Conservation (phyloP, 2,888 invertebrate genomes). For the Drosophila testacea region DNA sequence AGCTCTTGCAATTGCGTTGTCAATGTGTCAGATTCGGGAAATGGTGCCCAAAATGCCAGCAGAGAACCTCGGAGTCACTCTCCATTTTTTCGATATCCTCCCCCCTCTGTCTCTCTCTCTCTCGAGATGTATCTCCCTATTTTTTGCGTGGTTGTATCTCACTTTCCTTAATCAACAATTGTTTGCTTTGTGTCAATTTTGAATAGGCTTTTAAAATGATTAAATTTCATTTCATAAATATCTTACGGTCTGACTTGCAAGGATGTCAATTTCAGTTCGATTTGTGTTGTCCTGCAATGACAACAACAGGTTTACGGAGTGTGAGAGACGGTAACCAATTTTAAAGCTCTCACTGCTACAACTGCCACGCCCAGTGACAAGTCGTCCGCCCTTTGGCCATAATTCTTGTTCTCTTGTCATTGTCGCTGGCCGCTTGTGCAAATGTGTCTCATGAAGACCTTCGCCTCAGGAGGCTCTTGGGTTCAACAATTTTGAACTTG, state of each 20-base stretch:
- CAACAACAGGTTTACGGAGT: constrained; percentile 25
- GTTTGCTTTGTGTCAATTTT: constrained; percentile 62
- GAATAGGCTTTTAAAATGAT: constrained; percentile 75
- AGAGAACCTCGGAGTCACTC: too few relatives aligned
- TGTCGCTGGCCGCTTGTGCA: constrained; percentile 47
- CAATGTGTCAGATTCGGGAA: too few relatives aligned
- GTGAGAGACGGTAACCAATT: constrained; percentile 8
- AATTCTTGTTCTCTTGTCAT: constrained; percentile 63
- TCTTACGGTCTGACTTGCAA: constrained; percentile 28
- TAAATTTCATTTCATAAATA: constrained; percentile 72
- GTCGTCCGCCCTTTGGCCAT: constrained; percentile 54
- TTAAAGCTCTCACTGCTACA: constrained; percentile 28
- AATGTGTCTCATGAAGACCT: constrained; percentile 49
- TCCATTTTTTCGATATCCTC: background rate
- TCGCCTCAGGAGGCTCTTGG: constrained; percentile 44
- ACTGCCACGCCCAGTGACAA: constrained; percentile 28
- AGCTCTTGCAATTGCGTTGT: background rate
- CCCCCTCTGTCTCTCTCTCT: background rate
- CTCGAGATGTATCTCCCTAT: background rate
- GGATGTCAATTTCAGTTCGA: constrained; percentile 58
- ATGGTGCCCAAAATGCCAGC: too few relatives aligned
- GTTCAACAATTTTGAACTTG: constrained; percentile 74
- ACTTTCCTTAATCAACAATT: constrained; percentile 45
- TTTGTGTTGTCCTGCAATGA: constrained; percentile 36
- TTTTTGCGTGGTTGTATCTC: constrained; percentile 5